Evolutionary conservation across 2,888 invertebrate genomes (phyloP).

Genomic region (Odontomyia ornata): DNA sequence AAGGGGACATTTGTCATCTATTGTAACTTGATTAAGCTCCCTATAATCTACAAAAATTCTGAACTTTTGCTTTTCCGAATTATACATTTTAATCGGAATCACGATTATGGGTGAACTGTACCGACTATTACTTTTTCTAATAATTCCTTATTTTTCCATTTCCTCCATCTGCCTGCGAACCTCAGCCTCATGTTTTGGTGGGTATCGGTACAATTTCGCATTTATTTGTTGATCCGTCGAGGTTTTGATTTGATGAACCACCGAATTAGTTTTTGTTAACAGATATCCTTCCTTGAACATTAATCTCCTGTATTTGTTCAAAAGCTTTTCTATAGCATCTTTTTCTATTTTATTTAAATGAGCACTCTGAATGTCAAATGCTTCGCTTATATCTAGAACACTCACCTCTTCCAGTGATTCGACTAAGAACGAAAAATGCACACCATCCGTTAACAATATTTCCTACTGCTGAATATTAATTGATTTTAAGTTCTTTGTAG

Average conservation of each 20-base stretch:
- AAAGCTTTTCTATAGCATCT: no score
- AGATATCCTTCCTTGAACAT: no score
- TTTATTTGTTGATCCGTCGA: constrained; percentile 48
- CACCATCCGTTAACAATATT: constrained; percentile 44
- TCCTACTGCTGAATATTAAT: constrained; percentile 47
- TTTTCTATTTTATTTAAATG: constrained; percentile 47
- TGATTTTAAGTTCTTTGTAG: constrained; percentile 45
- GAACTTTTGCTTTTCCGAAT: constrained; percentile 47
- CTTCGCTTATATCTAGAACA: constrained; percentile 45
- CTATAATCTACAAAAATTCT: constrained; percentile 49
- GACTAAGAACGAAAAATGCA: constrained; percentile 43
- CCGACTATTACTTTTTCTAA: constrained; percentile 46
- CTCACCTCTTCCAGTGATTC: constrained; percentile 46
- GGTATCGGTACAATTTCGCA: constrained; percentile 45
- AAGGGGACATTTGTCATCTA: constrained; percentile 46
- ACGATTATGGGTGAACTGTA: constrained; percentile 47
- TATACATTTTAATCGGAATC: constrained; percentile 48
- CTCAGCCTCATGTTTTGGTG: constrained; percentile 46
- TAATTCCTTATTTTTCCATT: no score
- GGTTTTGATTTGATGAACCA: constrained; percentile 44
- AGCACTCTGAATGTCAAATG: constrained; percentile 39
- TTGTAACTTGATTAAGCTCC: no score
- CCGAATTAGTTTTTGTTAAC: no score
- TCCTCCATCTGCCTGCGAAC: no score
- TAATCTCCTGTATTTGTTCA: no score